Evolutionary conservation across 1,140 invertebrate species (phyloP), one percentile per base, ranked within the genome.

Genomic region (Cyclina sinensis): DNA sequence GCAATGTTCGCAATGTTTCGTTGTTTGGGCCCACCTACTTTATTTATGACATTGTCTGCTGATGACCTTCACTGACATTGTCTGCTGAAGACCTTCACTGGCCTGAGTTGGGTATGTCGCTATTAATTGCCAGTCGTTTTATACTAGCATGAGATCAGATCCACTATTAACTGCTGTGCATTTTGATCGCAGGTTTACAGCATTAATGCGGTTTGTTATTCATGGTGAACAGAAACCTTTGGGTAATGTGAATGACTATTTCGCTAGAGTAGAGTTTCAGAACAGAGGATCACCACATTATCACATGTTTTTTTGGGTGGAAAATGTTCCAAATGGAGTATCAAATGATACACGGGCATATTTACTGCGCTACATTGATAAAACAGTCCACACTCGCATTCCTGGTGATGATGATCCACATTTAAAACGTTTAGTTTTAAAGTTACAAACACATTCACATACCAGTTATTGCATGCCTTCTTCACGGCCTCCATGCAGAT

Each of bases 1-100:
- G 62, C 7, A 14, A 18, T 43, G 54, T 89, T 54, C 81, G 21
- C n/a, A n/a, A n/a, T n/a, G n/a, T n/a, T n/a, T n/a, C n/a, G n/a
- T n/a, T n/a, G n/a, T n/a, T n/a, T n/a, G n/a, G n/a, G n/a, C n/a
- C n/a, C n/a, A n/a, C n/a, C n/a, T n/a, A n/a, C n/a, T n/a, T n/a
- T n/a, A n/a, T 88, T 89, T 54, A 48, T 89, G 54, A 74, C 79
- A 5, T 37, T 84, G 16, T 89, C 87, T 73, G 79, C 57, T 24
- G 79, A 82, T 82, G 79, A 82, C 57, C 39, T 24, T 35, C 35
- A 9, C 62, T 82, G 79, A 12, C 9, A 4, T 82, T 82, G 16
- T 4, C 62, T 3, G 30, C 12, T 65, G 4, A 65, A 32, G 12
- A n/a, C n/a, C n/a, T n/a, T n/a, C n/a, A n/a, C n/a, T n/a, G n/a